Evolutionary conservation across 2,113 vertebrate genomes (phyloP).

Genomic region (Gallinago paraguaiae): DNA sequence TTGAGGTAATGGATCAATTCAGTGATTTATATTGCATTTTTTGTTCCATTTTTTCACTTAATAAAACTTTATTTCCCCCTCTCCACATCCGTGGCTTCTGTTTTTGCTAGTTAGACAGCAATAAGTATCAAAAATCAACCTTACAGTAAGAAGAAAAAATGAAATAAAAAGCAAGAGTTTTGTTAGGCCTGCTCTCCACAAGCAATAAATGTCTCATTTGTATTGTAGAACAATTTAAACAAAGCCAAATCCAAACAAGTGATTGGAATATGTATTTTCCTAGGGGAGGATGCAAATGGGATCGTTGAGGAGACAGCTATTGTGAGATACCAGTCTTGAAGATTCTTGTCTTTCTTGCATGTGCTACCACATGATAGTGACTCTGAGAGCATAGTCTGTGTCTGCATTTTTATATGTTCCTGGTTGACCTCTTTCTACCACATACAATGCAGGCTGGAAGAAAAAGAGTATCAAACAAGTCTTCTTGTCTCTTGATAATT

Average conservation of each 20-base stretch:
- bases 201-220: not conserved
- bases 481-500: not conserved
- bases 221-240: not conserved
- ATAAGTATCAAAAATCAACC: not conserved
- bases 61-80: not conserved
- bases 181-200: not conserved
- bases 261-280: not conserved
- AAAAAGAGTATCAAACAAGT: not conserved
- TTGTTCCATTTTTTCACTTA: not conserved
- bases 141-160: not conserved
- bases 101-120: not conserved
- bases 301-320: not conserved
- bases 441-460: not conserved
- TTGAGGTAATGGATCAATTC: not conserved
- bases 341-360: not conserved
- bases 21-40: not conserved
- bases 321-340: not conserved
- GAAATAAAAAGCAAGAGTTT: not conserved
- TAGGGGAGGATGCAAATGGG: not conserved
- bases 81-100: not conserved
- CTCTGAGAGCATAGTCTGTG: not conserved
- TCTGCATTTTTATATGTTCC: not conserved
- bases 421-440: not conserved
- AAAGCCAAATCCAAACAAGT: not conserved
- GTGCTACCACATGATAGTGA: not conserved